A percentile compares a stretch with the other conserved stretches of the same genome.
These are phyloP conservation scores for Melanotaenia duboulayi DNA, from an alignment of 2,113 vertebrate genomes.

Conservation along the genomic window DNA sequence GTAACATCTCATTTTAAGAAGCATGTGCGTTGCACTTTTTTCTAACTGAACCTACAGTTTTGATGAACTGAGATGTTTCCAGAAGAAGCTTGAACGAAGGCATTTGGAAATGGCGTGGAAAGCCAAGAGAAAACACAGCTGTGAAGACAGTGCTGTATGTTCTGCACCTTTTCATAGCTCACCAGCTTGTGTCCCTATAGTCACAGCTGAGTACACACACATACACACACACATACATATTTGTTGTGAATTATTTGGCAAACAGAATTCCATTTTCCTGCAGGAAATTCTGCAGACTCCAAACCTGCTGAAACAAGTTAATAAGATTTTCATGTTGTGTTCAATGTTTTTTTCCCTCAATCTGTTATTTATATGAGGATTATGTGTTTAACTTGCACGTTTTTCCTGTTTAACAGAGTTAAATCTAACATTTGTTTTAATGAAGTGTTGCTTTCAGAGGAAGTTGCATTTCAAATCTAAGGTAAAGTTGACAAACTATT, in stretches of 20 bases:
- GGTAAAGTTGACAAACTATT: background rate
- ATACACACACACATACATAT: background rate
- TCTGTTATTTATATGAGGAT: too few relatives aligned
- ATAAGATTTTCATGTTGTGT: too few relatives aligned
- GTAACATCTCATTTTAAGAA: background rate
- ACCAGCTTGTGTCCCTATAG: conserved; percentile 8
- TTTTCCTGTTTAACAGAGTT: too few relatives aligned
- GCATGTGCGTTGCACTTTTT: background rate
- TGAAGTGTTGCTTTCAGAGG: too few relatives aligned
- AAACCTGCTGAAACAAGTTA: background rate
- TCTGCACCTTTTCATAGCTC: conserved; percentile 2
- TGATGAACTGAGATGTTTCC: background rate
- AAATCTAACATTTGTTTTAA: too few relatives aligned
- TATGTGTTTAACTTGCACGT: too few relatives aligned
- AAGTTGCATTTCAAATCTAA: too few relatives aligned
- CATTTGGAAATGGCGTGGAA: background rate
- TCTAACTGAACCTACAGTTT: background rate
- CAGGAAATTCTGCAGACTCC: background rate
- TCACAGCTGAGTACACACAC: conserved; percentile 46
- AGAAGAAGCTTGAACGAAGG: background rate
- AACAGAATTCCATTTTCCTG: background rate
- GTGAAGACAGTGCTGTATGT: conserved; percentile 32
- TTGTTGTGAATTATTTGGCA: conserved; percentile 3
- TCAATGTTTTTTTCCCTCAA: too few relatives aligned
- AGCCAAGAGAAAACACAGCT: conserved; percentile 39